Evolutionary conservation across 37 sponge, comb jelly and placozoan genomes (phyloP).

Genomic region (Hexactinellida sp.): DNA sequence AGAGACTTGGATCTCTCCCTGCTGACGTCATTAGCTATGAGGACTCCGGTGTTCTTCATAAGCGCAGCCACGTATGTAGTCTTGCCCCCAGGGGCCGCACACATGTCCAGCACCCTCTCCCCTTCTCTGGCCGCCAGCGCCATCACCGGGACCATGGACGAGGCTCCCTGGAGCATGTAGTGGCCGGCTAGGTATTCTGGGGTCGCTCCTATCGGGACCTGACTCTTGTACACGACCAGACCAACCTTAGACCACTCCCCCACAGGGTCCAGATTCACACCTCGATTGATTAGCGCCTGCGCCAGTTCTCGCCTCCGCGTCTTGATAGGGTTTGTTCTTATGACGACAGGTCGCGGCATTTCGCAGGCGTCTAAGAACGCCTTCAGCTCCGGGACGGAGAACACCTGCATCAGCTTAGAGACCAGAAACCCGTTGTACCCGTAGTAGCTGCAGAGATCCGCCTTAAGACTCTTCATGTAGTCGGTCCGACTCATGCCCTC

Average conservation of each 20-base stretch:
- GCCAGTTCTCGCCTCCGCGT: conserved; percentile 86
- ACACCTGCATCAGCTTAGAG: conserved; percentile 51
- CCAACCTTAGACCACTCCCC: conserved; percentile 98
- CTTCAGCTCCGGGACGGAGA: conserved; percentile 54
- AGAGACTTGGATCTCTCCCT: conserved; percentile 77
- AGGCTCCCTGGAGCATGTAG: conserved; percentile 95
- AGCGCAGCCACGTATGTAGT: conserved; percentile 85
- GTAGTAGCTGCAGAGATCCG: conserved; percentile 74
- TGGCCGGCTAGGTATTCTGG: conserved; percentile 97
- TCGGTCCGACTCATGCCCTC: conserved; percentile 49
- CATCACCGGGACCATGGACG: conserved; percentile 94
- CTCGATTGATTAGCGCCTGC: conserved; percentile 78
- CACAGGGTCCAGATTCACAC: conserved; percentile 95
- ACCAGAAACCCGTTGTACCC: conserved; percentile 82
- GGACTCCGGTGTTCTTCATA: conserved; percentile 96
- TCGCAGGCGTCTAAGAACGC: conserved; percentile 91
- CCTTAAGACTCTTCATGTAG: conserved; percentile 41
- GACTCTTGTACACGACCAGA: conserved; percentile 85
- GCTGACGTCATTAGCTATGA: conserved; percentile 72
- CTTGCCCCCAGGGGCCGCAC: conserved; percentile 98
- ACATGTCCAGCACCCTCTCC: conserved; percentile 85
- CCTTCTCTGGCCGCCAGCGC: conserved; percentile 81
- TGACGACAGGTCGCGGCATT: conserved; percentile 76
- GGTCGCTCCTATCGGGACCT: conserved; percentile 95
- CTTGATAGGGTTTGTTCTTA: conserved; percentile 87